These are phyloP conservation scores for Callopanchax toddi DNA, from an alignment of 2,113 vertebrate genomes.

Conservation along the genomic window DNA sequence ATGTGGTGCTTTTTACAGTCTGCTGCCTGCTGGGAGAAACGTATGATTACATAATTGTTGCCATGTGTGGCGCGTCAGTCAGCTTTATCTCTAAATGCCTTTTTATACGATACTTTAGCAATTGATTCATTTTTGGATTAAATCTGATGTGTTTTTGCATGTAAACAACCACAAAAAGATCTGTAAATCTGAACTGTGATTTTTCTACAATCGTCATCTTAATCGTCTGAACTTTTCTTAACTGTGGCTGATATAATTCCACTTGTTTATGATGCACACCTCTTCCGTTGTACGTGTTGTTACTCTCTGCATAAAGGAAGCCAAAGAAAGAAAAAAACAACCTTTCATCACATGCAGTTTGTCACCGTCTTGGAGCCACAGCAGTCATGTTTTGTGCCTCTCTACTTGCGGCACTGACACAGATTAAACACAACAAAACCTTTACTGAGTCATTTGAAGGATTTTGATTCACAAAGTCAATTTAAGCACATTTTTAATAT, in stretches of 20 bases:
- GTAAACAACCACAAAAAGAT: no score
- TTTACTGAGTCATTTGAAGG: not conserved
- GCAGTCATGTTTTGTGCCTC: not conserved
- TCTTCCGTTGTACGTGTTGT: constrained; percentile 19
- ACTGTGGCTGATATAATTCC: not conserved
- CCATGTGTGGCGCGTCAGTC: constrained; percentile 8
- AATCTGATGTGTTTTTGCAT: no score
- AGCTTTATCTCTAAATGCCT: not conserved
- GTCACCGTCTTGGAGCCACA: constrained; percentile 38
- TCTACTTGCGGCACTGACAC: not conserved
- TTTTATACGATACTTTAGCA: not conserved
- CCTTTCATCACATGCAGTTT: constrained; percentile 32
- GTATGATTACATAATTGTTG: constrained; percentile 5
- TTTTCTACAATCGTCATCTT: no score
- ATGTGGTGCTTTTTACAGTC: constrained; percentile 1
- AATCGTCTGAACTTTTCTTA: no score
- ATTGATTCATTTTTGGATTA: not conserved
- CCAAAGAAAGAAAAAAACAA: constrained; percentile 2
- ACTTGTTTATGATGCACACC: constrained; percentile 5
- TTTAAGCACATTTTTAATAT: not conserved
- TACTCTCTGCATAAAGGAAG: constrained; percentile 26
- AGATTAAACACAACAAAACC: constrained; percentile 3
- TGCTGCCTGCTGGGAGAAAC: not conserved
- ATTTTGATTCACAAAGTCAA: not conserved
- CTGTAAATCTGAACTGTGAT: no score